phyloP scores from a whole-genome alignment of 37 sponge, comb jelly and placozoan species.

The Crambe crambe region DNA sequence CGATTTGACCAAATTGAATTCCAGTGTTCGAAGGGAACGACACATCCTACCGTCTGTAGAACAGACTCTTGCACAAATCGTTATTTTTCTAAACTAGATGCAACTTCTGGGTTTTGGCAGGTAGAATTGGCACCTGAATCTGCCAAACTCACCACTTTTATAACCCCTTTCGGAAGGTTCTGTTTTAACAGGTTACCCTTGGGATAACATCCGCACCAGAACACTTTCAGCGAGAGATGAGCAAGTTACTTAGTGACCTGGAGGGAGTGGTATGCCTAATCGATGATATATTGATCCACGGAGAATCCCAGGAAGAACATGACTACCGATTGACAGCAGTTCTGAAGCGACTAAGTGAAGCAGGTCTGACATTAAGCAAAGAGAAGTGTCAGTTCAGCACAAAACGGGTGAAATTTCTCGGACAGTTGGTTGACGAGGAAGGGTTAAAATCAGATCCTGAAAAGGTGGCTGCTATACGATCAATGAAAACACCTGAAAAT shows the following conservation, averaged over 20 bases:
- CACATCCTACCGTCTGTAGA: too few species aligned
- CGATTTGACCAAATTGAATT: too few species aligned
- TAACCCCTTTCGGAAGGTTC: too few species aligned
- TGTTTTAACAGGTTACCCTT: too few species aligned
- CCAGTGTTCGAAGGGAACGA: too few species aligned
- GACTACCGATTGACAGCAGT: background rate
- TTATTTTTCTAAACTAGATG: too few species aligned
- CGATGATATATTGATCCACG: conserved; percentile 39
- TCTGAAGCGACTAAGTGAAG: background rate
- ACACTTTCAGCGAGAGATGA: conserved; percentile 39
- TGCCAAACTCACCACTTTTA: too few species aligned
- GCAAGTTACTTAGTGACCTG: conserved; percentile 7
- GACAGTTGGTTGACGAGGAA: background rate
- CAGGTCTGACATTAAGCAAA: background rate
- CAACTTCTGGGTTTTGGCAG: too few species aligned
- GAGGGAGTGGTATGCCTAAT: conserved; percentile 34
- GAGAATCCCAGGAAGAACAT: too few species aligned
- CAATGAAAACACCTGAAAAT: background rate
- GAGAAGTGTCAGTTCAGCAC: background rate
- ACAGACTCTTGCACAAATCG: too few species aligned
- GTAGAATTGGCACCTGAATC: too few species aligned
- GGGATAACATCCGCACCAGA: conserved; percentile 49
- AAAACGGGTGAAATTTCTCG: background rate
- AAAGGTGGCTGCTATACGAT: background rate
- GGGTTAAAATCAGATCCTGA: background rate